Percentiles rank a stretch among this genome's conserved stretches.
phyloP scores from a whole-genome alignment of 2,797 vertebrate species.

The Pseudotriccus pelzelni region DNA sequence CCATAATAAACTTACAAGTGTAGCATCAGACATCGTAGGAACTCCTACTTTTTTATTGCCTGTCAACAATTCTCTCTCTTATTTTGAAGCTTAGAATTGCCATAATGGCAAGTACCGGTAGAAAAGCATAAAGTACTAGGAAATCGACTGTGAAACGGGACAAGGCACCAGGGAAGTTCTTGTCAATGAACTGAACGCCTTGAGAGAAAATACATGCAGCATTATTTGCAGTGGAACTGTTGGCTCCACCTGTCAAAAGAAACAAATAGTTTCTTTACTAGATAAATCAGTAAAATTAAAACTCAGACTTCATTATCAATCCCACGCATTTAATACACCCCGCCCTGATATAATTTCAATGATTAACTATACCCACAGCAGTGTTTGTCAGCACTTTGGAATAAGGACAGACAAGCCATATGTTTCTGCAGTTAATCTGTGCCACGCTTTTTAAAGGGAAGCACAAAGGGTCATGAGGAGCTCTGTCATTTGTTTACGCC shows the following conservation, averaged over 20 bases:
- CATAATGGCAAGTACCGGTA: constrained; percentile 84
- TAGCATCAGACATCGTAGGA: not conserved
- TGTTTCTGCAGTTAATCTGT: not conserved
- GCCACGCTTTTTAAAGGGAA: not conserved
- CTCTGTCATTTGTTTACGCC: not conserved
- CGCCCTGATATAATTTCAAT: not conserved
- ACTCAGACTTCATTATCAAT: not conserved
- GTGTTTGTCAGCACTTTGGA: not conserved
- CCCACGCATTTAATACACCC: not conserved
- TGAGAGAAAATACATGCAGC: constrained; percentile 55
- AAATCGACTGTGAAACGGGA: constrained; percentile 86
- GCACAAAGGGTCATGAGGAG: not conserved
- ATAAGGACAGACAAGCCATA: not conserved
- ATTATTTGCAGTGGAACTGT: constrained; percentile 11
- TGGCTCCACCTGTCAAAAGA: constrained; percentile 60
- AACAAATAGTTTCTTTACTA: not conserved
- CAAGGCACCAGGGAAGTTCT: constrained; percentile 78
- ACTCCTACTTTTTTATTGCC: constrained; percentile 60
- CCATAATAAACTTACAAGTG: not conserved
- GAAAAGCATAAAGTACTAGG: constrained; percentile 88
- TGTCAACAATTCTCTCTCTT: constrained; percentile 82
- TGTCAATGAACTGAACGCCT: constrained; percentile 73
- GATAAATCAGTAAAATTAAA: not conserved
- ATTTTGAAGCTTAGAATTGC: constrained; percentile 90
- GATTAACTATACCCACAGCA: not conserved